Conservation (phyloP, 2,888 invertebrate species). For the Mesorhabditis belari region DNA sequence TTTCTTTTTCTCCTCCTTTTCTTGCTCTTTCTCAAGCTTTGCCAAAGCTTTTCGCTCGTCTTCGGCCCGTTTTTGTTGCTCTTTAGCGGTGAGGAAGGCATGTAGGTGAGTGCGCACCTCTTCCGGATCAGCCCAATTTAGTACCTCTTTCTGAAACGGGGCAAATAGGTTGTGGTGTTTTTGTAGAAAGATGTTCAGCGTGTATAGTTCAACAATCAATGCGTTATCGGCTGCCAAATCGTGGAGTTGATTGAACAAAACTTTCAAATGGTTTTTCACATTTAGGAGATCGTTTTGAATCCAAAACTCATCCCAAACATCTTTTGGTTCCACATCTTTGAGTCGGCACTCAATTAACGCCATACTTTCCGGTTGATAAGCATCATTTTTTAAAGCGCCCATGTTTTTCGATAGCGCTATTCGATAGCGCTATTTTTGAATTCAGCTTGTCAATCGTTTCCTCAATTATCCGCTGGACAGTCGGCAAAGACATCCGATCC, state of each 20-base stretch:
- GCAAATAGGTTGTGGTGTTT: not conserved
- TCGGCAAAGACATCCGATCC: too few relatives aligned
- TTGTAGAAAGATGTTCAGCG: not conserved
- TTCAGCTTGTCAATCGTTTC: not conserved
- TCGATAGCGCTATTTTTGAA: not conserved
- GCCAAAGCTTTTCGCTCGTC: too few relatives aligned
- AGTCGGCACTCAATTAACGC: too few relatives aligned
- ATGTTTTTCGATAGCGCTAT: too few relatives aligned
- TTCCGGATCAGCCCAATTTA: slow-evolving; percentile 1
- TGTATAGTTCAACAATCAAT: not conserved
- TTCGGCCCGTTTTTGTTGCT: too few relatives aligned
- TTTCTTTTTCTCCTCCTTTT: not conserved
- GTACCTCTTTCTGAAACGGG: not conserved
- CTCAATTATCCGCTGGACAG: too few relatives aligned
- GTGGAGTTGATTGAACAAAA: not conserved
- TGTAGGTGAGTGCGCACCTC: not conserved
- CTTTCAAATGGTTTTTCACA: not conserved
- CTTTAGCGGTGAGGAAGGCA: not conserved
- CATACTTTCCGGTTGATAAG: too few relatives aligned
- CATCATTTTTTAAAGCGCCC: too few relatives aligned
- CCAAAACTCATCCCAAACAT: slow-evolving; percentile 2
- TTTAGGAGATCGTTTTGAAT: not conserved
- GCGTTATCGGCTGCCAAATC: not conserved
- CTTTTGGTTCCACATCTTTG: too few relatives aligned
- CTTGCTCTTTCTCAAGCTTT: not conserved